These are phyloP conservation scores for Lomographa bimaculata DNA, from an alignment of 2,888 invertebrate species.

Conservation along the genomic window DNA sequence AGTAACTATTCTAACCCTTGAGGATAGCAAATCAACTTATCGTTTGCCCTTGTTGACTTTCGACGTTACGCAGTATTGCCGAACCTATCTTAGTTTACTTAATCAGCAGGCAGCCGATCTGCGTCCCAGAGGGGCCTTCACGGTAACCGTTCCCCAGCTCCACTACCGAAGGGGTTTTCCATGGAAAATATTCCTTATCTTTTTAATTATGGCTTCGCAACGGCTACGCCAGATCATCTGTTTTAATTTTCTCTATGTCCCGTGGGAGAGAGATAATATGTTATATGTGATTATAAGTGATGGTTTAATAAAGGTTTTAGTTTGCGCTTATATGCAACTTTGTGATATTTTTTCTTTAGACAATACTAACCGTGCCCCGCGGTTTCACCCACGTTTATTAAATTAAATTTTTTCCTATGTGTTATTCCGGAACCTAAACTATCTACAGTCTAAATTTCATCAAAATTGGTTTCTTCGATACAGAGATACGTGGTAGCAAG, in stretches of 20 bases:
- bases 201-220: constrained; percentile 77
- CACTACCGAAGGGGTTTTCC: constrained; percentile 67
- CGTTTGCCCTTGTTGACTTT: constrained; percentile 81
- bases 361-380: too few species aligned
- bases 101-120: constrained; percentile 74
- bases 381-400: too few species aligned
- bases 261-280: constrained; percentile 55
- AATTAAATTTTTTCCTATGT: too few species aligned
- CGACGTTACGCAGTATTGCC: constrained; percentile 72
- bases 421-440: too few species aligned
- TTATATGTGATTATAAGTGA: constrained; percentile 28
- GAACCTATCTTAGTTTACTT: constrained; percentile 83
- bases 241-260: constrained; percentile 74
- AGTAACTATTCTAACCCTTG: constrained; percentile 78
- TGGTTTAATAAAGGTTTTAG: constrained; percentile 18
- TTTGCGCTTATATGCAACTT: constrained; percentile 1
- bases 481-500: too few species aligned
- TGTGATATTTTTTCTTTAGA: too few species aligned
- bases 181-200: constrained; percentile 81
- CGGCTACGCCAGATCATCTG: constrained; percentile 76
- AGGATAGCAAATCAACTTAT: constrained; percentile 79
- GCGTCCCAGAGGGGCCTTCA: constrained; percentile 70
- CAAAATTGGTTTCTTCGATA: too few species aligned
- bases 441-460: too few species aligned
- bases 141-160: constrained; percentile 63